These are phyloP conservation scores for Caenorhabditis remanei DNA, from an alignment of 1,140 invertebrate species.

Conservation along the genomic window DNA sequence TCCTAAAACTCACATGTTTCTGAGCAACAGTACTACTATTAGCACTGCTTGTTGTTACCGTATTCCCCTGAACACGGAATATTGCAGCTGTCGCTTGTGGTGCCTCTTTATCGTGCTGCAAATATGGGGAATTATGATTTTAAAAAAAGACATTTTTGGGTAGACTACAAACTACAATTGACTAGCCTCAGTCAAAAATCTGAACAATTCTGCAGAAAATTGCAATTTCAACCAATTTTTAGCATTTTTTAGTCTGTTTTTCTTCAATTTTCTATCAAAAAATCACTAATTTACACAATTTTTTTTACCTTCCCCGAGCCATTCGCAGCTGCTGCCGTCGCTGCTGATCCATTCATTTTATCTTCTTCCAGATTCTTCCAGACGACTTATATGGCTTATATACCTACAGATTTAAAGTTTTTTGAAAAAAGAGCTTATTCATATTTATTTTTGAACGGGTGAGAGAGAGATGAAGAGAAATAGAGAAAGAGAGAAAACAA, in stretches of 20 bases:
- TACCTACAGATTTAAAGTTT: not conserved
- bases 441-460: too few species aligned
- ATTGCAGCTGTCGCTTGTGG: slow-evolving; percentile 56
- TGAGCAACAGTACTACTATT: not conserved
- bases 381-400: too few species aligned
- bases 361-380: not conserved
- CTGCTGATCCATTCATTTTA: not conserved
- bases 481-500: not conserved
- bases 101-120: slow-evolving; percentile 59
- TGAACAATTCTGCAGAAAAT: not conserved
- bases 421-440: not conserved
- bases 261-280: too few species aligned
- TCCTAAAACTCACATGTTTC: not conserved
- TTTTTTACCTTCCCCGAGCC: not conserved
- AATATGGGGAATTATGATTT: too few species aligned
- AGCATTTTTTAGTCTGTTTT: too few species aligned
- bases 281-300: too few species aligned
- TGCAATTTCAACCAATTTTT: not conserved
- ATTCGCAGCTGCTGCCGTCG: not conserved
- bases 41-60: not conserved
- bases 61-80: slow-evolving; percentile 58
- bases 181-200: not conserved
- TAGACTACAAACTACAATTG: too few species aligned
- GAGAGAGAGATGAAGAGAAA: slow-evolving; percentile 17
- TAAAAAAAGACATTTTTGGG: too few species aligned